Conservation (phyloP, 1,140 invertebrate species). For the Drosophila nikananu region DNA sequence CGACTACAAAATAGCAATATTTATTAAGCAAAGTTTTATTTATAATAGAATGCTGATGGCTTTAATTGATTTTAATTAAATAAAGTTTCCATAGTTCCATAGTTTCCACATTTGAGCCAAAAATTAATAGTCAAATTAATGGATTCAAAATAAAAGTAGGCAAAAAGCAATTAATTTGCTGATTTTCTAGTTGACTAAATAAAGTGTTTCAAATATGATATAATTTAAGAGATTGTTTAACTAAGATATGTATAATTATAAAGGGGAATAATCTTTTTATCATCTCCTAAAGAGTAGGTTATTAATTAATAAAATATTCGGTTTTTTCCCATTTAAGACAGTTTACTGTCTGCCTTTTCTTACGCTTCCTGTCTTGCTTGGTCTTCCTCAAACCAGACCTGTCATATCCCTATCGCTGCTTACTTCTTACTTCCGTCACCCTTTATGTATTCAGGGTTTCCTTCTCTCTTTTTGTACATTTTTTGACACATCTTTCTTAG, state of each 20-base stretch:
- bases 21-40: neutral
- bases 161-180: neutral
- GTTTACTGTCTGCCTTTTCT: constrained; percentile 6
- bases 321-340: neutral
- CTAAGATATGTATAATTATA: neutral
- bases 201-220: neutral
- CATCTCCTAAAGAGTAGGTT: neutral
- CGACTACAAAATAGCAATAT: neutral
- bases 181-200: constrained; percentile 3
- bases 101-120: neutral
- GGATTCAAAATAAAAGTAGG: neutral
- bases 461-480: constrained; percentile 38
- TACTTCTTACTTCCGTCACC: constrained; percentile 31
- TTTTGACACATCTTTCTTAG: constrained; percentile 59
- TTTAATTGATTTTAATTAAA: constrained; percentile 4
- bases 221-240: neutral
- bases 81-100: too few relatives aligned
- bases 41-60: neutral
- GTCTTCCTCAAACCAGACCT: constrained; percentile 5
- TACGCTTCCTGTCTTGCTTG: constrained; percentile 13
- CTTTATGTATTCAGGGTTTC: constrained; percentile 27
- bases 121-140: constrained; percentile 1
- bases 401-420: constrained; percentile 17
- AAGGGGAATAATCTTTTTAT: too few relatives aligned
- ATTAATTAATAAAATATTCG: neutral